Evolutionary conservation across 2,888 invertebrate genomes (phyloP).

Genomic region (Lepidochrysops patricia): DNA sequence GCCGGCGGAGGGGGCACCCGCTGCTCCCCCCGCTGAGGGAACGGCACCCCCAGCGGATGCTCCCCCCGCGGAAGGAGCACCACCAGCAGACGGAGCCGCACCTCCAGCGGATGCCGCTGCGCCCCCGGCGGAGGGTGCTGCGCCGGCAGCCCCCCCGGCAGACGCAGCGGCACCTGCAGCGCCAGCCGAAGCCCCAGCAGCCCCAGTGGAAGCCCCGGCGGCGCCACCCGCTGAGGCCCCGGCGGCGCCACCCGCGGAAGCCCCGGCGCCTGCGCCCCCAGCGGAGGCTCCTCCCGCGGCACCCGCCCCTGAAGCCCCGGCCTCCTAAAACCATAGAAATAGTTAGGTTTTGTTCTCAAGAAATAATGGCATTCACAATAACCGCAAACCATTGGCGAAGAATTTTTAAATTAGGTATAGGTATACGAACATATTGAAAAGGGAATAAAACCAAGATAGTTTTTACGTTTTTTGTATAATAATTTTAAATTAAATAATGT

Average conservation of each 20-base stretch:
- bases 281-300: slow-evolving; percentile 19
- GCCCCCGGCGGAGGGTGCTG: not conserved
- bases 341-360: slow-evolving; percentile 1
- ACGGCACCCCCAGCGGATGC: slow-evolving; percentile 25
- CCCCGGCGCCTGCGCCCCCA: slow-evolving; percentile 27
- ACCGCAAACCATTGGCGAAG: not conserved
- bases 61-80: slow-evolving; percentile 23
- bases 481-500: too few relatives aligned
- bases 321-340: slow-evolving; percentile 15
- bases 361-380: not conserved
- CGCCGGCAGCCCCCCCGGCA: slow-evolving; percentile 6
- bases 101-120: slow-evolving; percentile 27
- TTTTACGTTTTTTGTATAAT: not conserved
- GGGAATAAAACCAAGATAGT: not conserved
- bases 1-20: slow-evolving; percentile 23
- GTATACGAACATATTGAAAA: too few relatives aligned
- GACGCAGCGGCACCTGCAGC: slow-evolving; percentile 30
- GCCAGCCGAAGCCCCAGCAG: slow-evolving; percentile 18
- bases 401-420: too few relatives aligned
- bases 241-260: slow-evolving; percentile 27
- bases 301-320: slow-evolving; percentile 18
- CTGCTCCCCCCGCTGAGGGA: slow-evolving; percentile 29
- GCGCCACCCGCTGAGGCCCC: slow-evolving; percentile 30
- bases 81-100: slow-evolving; percentile 27
- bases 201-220: slow-evolving; percentile 28